phyloP scores from a whole-genome alignment of 2,113 vertebrate species.

The Callaeas wilsoni region DNA sequence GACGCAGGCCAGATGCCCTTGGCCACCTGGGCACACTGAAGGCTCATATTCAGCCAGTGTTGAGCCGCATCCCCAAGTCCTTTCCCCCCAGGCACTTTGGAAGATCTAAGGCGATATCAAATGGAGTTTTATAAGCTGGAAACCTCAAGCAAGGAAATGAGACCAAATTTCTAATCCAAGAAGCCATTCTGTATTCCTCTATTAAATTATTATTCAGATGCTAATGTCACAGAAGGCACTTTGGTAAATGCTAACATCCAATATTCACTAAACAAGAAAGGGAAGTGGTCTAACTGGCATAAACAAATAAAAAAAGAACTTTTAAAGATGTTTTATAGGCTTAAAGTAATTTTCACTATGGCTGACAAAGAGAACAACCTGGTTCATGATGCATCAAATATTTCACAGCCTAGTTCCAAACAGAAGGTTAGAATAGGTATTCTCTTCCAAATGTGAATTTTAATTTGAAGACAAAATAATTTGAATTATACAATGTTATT shows the following conservation, averaged over 20 bases:
- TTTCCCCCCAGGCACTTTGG: not conserved
- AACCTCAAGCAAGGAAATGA: not conserved
- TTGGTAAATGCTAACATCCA: not conserved
- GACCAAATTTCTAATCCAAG: not conserved
- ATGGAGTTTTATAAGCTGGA: not conserved
- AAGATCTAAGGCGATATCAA: not conserved
- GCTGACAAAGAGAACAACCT: not conserved
- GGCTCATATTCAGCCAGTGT: not conserved
- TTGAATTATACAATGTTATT: not conserved
- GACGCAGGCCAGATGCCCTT: not conserved
- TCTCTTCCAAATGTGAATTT: not conserved
- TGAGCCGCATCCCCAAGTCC: fast-evolving
- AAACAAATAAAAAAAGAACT: not conserved
- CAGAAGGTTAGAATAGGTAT: not conserved
- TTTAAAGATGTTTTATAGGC: not conserved
- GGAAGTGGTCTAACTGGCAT: not conserved
- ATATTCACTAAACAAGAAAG: not conserved
- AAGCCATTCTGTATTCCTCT: not conserved
- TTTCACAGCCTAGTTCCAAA: not conserved
- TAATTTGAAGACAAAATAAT: not conserved
- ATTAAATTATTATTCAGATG: not conserved
- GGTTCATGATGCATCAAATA: not conserved
- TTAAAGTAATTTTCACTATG: not conserved
- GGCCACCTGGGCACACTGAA: not conserved
- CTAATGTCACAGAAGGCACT: not conserved